Base-by-base conservation (phyloP, 2,113 vertebrate species). In the human (Homo sapiens) region DNA sequence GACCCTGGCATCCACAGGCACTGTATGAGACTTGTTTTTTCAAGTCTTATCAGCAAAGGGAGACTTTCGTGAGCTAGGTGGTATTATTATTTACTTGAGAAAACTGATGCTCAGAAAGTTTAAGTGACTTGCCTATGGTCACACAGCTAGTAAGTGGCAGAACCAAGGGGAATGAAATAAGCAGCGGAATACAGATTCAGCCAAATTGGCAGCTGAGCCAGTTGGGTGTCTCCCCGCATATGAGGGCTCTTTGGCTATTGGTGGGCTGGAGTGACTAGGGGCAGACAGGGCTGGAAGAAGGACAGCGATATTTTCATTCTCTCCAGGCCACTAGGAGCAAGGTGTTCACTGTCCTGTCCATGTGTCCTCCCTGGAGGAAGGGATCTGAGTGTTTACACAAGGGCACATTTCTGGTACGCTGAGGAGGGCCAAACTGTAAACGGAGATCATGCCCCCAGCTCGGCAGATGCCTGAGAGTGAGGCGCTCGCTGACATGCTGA, bases 401-500 rank as follows among this genome's bases (percentile, higher is more conserved):
- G 96, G 87, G 96, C 87, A 48, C 8, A 11, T 94, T 97, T 96
- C 20, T 64, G 89, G 97, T 93, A 97, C 1, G 20, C 81, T 52
- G 97, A 93, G 97, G 89, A 95, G 0, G 0, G 75, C 78, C 0
- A 0, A 86, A 87, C 68, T 94, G 38, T 96, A 97, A 98, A 96
- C 70, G 93, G 95, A 97, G 93, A 97, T 90, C 52, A 27, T 79
- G 93, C 59, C 97, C 45, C 70, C 84, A 92, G 94, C 95, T 80
- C 35, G 6, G 83, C 95, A 93, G 97, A 97, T 92, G 93, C 96
- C 97, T 16, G 23, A 61, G 95, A 66, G 16, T 40, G 61, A 96
- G 94, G 68, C 12, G 25, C 95, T 93, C 3, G 45, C 96, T 97
- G 93, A 97, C 97, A 96, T 38, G 83, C 83, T 98, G 98, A 98